Evolutionary conservation across 2,888 invertebrate species (phyloP), one percentile per base, ranked within the genome.

Genomic region (Drosophila hamatofila): DNA sequence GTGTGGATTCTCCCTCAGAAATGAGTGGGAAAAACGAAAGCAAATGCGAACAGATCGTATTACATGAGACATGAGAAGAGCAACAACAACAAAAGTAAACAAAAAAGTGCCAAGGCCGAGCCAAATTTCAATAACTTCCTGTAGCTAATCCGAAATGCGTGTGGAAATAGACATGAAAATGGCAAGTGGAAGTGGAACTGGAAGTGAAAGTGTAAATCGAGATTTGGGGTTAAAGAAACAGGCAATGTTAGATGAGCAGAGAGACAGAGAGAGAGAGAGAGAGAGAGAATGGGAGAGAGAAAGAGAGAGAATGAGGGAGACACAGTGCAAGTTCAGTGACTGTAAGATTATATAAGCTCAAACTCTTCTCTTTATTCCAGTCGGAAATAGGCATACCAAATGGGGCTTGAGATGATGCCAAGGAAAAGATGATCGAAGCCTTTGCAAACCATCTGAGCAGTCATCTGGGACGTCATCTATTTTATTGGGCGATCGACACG

Each of bases 401-500:
- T 35, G 35, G 48, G 54, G 46, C 58, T 59, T 59, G 65, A 51
- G 62, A 76, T 80, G 72, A 67, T 54, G 71, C 69, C 63, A 67
- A 49, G 27, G 16, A 44, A 75, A 93, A 90, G 88, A 93, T 93
- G 93, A 93, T 92, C 76, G 93, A 93, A 86, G 92, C 92, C 41
- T 92, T 93, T 83, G 91, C 92, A 70, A 92, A 92, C 81, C 90
- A 92, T 72, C 75, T 93, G 18, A 91, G 93, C 81, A 93, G 92
- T 91, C 92, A 94, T 74, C 91, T 95, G 78, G 94, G 94, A 79
- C 94, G 94, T 87, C 93, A 94, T 81, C 91, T 95, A 51, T 92
- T 95, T 58, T 94, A 95, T 78, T 95, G 95, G 95, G 93, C 95
- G 65, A 93, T 95, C 82, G 94, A 89, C 48, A 75, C 86, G 44